These are phyloP conservation scores for Pseudolaguvia tuberculata DNA, from an alignment of 2,113 vertebrate species.

Conservation along the genomic window DNA sequence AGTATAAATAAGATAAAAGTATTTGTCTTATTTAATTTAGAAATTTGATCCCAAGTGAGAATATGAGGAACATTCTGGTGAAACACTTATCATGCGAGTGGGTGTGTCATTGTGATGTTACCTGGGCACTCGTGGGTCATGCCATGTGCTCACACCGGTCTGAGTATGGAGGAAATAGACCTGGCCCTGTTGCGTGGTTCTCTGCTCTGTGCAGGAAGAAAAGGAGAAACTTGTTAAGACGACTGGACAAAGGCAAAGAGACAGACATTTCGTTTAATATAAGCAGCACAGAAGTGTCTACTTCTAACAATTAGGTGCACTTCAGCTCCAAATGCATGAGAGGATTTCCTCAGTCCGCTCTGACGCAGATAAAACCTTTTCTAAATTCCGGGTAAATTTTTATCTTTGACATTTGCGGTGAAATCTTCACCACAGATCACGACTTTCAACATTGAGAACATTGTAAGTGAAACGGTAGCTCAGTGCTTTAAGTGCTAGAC, in stretches of 20 bases:
- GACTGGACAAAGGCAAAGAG: not conserved
- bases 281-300: not conserved
- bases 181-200: slow-evolving; percentile 50
- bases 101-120: slow-evolving; percentile 8
- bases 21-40: too few relatives aligned
- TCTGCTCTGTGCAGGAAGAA: slow-evolving; percentile 36
- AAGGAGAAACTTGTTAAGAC: slow-evolving; percentile 6
- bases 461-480: too few relatives aligned
- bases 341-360: not conserved
- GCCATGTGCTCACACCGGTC: slow-evolving; percentile 51
- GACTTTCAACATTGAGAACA: not conserved
- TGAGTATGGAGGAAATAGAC: slow-evolving; percentile 52
- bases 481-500: too few relatives aligned
- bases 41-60: too few relatives aligned
- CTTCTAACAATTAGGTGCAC: not conserved
- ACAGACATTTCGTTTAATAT: not conserved
- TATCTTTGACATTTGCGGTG: too few relatives aligned
- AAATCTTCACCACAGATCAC: not conserved
- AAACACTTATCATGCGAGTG: too few relatives aligned
- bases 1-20: too few relatives aligned
- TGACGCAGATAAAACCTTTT: not conserved
- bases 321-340: not conserved
- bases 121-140: slow-evolving; percentile 51
- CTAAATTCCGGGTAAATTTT: not conserved
- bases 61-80: too few relatives aligned